Conservation (phyloP, 1,140 invertebrate species). For the Cydia pomonella region DNA sequence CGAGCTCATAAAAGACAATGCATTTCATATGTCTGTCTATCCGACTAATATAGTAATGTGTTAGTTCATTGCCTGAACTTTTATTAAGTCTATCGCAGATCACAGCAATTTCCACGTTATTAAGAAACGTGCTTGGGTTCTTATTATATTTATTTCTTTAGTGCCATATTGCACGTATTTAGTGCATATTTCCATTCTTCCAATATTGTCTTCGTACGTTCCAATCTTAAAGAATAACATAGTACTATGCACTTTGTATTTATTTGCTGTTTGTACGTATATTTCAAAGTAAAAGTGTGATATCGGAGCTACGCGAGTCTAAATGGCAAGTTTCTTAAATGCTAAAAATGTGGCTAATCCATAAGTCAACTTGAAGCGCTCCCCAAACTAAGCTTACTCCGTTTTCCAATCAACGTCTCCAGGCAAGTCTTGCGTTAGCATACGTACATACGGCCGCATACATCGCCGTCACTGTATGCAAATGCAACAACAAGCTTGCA, state of each 20-base stretch:
- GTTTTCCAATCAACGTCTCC: slow-evolving; percentile 37
- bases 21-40: slow-evolving; percentile 37
- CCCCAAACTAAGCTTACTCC: not conserved
- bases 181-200: not conserved
- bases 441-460: slow-evolving; percentile 30
- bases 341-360: not conserved
- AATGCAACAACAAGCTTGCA: slow-evolving; percentile 52
- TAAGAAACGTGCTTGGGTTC: slow-evolving; percentile 25
- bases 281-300: not conserved
- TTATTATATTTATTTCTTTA: slow-evolving; percentile 22
- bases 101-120: slow-evolving; percentile 25
- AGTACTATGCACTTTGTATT: too few relatives aligned
- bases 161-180: slow-evolving; percentile 13
- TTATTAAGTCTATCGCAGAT: slow-evolving; percentile 31
- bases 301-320: too few relatives aligned
- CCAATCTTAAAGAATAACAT: not conserved
- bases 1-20: slow-evolving; percentile 40
- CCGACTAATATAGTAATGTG: slow-evolving; percentile 35
- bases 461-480: slow-evolving; percentile 43
- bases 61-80: slow-evolving; percentile 23
- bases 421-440: slow-evolving; percentile 34
- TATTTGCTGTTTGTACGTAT: not conserved
- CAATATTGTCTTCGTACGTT: not conserved
- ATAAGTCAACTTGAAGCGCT: slow-evolving; percentile 6
- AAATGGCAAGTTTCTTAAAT: not conserved